Base-by-base conservation (phyloP, 2,113 vertebrate species). In the Etheostoma cragini region DNA sequence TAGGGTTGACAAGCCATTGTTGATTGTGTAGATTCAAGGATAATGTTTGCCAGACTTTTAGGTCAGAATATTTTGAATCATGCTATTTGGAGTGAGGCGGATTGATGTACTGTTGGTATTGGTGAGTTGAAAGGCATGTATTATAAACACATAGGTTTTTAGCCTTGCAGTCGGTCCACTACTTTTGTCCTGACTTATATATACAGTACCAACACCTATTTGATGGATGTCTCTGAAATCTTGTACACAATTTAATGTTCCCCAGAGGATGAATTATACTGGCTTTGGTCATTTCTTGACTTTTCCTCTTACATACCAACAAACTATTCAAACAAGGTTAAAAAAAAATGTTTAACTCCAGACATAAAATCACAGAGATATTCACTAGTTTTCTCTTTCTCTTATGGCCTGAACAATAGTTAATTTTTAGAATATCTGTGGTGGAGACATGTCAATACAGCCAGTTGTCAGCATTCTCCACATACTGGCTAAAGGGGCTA, bases 1-100 rank as follows among this genome's bases (percentile, higher is more conserved):
- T 6, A 30, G 64, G 58, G 63, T 66, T 65, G 24, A 74, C 81
- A 80, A 50, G 70, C 76, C 53, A 83, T 84, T 92, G 91, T 94
- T 47, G 73, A 87, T 91, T 87, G 88, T 90, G 73, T 65, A 45
- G 81, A 88, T 82, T 42, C 54, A 82, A 73, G 50, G 69, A 82
- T 87, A 90, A 90, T 83, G 83, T 92, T 91, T 91, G 91, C 86
- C 93, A 92, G 88, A 87, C 76, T 53, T 56, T 86, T 78, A 57
- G 79, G 86, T 92, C 91, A 89, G 90, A 91, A 68, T 80, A 65
- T 60, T 46, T 47, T 81, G 76, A 83, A 50, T 81, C 77, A 76
- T 60, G 72, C 47, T 65, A 14, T 30, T 30, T 56, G 62, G 50
- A 62, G 26, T 1, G 24, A 84, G 66, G 65, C 53, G 12, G 58